Percentiles rank a stretch among this genome's conserved stretches.
phyloP scores from a whole-genome alignment of 2,888 invertebrate species.

The Parthenolecanium corni region DNA sequence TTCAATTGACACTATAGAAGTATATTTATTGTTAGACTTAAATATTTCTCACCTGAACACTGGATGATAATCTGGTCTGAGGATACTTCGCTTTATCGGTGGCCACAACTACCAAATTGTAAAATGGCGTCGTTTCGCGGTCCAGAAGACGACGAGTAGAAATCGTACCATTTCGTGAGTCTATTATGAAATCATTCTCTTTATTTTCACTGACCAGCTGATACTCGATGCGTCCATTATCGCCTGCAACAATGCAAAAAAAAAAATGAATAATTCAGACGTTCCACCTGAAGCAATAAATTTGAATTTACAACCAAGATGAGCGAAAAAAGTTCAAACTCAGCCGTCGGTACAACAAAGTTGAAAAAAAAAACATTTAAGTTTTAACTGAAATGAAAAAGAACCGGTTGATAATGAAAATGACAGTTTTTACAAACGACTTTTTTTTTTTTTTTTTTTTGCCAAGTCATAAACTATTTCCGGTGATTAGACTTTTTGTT shows the following conservation, averaged over 20 bases:
- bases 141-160: slow-evolving; percentile 63
- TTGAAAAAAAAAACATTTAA: too few species aligned
- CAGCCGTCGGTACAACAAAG: too few species aligned
- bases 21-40: too few species aligned
- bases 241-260: slow-evolving; percentile 45
- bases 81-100: slow-evolving; percentile 67
- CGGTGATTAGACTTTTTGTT: too few species aligned
- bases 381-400: too few species aligned
- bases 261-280: neutral
- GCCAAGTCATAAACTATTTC: too few species aligned
- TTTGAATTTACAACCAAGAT: too few species aligned
- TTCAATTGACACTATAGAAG: too few species aligned
- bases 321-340: too few species aligned
- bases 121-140: slow-evolving; percentile 66
- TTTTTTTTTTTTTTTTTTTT: too few species aligned
- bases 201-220: slow-evolving; percentile 67
- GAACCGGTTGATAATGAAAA: too few species aligned
- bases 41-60: slow-evolving; percentile 65
- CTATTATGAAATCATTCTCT: slow-evolving; percentile 59
- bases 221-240: slow-evolving; percentile 74
- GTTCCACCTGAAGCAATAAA: neutral
- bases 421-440: too few species aligned
- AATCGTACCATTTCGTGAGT: slow-evolving; percentile 67
- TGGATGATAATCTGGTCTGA: slow-evolving; percentile 65
- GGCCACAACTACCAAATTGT: slow-evolving; percentile 76